phyloP scores from a whole-genome alignment of 2,113 vertebrate species.

The Xenus cinereus region DNA sequence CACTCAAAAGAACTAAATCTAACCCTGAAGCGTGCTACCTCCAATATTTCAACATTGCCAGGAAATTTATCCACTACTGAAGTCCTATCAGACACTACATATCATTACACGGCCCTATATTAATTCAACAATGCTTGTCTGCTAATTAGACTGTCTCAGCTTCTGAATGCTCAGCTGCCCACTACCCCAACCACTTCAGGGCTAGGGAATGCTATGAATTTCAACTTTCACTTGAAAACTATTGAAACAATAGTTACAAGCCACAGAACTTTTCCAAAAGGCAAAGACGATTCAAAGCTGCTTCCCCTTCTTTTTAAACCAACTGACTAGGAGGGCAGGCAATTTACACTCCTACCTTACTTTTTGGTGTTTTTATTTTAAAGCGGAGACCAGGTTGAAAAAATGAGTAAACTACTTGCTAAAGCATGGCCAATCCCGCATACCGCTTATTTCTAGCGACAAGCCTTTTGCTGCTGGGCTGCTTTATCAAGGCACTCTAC shows the following conservation, averaged over 20 bases:
- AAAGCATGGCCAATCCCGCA: neutral
- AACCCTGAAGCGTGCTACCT: neutral
- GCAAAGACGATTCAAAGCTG: neutral
- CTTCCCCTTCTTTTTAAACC: neutral
- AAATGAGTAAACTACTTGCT: too few relatives aligned
- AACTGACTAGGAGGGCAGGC: neutral
- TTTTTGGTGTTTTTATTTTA: too few relatives aligned
- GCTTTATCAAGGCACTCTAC: neutral
- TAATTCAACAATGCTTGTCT: neutral
- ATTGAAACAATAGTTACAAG: neutral
- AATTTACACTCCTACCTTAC: neutral
- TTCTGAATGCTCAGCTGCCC: neutral
- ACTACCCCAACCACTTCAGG: neutral
- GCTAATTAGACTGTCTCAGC: neutral
- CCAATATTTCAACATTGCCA: neutral
- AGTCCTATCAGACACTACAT: neutral
- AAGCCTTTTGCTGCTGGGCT: neutral
- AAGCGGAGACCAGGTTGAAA: too few relatives aligned
- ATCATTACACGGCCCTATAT: neutral
- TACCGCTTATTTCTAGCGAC: neutral
- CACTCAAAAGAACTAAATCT: neutral
- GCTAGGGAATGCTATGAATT: neutral
- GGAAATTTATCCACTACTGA: neutral
- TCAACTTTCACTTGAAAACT: neutral
- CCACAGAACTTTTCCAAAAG: neutral